Evolutionary conservation across 1,140 invertebrate genomes (phyloP).

Genomic region (Nasonia vitripennis): DNA sequence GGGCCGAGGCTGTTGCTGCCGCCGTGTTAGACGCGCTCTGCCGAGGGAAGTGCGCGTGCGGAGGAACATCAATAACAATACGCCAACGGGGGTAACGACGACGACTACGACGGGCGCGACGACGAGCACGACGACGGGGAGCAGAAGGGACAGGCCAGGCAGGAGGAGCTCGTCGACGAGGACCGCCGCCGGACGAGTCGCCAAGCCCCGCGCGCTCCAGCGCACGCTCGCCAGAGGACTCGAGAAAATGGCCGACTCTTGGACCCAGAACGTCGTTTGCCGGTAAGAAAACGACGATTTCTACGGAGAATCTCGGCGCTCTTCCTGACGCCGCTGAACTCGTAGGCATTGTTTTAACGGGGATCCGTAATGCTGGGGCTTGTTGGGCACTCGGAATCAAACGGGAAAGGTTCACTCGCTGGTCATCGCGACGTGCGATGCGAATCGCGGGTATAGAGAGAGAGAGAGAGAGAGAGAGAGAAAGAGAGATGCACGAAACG

Average conservation of each 20-base stretch:
- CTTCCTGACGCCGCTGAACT: too few relatives aligned
- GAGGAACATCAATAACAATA: neutral
- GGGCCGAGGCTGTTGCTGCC: neutral
- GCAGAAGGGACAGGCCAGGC: neutral
- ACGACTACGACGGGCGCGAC: slow-evolving; percentile 30
- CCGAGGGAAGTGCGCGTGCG: neutral
- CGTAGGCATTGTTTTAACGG: neutral
- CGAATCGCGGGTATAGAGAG: slow-evolving; percentile 12
- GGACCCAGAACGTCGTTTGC: slow-evolving; percentile 70
- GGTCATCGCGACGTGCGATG: neutral
- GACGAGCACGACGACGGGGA: neutral
- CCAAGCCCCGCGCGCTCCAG: neutral
- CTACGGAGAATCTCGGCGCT: neutral
- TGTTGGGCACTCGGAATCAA: neutral
- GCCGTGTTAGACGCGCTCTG: neutral
- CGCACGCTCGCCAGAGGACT: slow-evolving; percentile 44
- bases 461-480: neutral
- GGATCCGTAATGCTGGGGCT: neutral
- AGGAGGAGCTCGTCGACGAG: neutral
- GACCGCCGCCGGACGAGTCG: slow-evolving; percentile 14
- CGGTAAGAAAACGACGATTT: slow-evolving; percentile 63
- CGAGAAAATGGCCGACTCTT: slow-evolving; percentile 74
- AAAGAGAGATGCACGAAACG: neutral
- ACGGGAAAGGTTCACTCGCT: neutral
- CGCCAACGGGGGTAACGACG: neutral